phyloP scores from a whole-genome alignment of 1,140 invertebrate species.

The Bombus superbus region DNA sequence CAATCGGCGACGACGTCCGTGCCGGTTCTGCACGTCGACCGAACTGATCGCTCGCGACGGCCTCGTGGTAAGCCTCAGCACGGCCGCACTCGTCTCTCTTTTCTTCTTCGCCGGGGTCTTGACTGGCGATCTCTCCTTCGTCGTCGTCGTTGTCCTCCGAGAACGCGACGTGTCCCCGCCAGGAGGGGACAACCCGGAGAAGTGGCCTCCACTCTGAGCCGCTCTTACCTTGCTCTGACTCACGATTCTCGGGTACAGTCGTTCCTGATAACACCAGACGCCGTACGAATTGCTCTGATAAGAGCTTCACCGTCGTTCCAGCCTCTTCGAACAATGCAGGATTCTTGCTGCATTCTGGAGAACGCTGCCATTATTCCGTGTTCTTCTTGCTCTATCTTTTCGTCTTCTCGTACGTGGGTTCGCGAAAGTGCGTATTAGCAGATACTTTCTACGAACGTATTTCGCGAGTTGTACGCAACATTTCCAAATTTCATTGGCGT shows the following conservation, averaged over 20 bases:
- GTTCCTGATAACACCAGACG: slow-evolving; percentile 15
- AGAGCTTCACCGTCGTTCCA: neutral
- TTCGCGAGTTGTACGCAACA: neutral
- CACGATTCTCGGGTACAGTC: slow-evolving; percentile 51
- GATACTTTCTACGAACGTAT: too few species aligned
- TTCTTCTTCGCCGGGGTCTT: slow-evolving; percentile 66
- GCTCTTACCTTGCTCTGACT: slow-evolving; percentile 49
- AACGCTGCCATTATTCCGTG: neutral
- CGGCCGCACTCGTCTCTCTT: slow-evolving; percentile 73
- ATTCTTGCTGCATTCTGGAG: neutral
- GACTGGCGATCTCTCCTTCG: slow-evolving; percentile 37
- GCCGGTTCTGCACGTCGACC: slow-evolving; percentile 72
- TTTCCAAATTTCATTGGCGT: neutral
- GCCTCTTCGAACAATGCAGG: neutral
- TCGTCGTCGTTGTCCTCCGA: slow-evolving; percentile 32
- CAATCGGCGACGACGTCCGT: slow-evolving; percentile 67
- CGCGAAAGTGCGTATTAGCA: too few species aligned
- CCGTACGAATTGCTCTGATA: neutral
- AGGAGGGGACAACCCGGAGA: slow-evolving; percentile 63
- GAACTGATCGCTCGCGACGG: slow-evolving; percentile 77
- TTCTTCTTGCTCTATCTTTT: neutral
- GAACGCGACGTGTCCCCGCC: slow-evolving; percentile 26
- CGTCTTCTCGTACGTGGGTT: neutral
- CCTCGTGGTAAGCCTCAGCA: slow-evolving; percentile 70
- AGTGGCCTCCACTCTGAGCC: slow-evolving; percentile 65